Evolutionary conservation across 1,140 invertebrate species (phyloP).

Genomic region (Procambarus virginalis): DNA sequence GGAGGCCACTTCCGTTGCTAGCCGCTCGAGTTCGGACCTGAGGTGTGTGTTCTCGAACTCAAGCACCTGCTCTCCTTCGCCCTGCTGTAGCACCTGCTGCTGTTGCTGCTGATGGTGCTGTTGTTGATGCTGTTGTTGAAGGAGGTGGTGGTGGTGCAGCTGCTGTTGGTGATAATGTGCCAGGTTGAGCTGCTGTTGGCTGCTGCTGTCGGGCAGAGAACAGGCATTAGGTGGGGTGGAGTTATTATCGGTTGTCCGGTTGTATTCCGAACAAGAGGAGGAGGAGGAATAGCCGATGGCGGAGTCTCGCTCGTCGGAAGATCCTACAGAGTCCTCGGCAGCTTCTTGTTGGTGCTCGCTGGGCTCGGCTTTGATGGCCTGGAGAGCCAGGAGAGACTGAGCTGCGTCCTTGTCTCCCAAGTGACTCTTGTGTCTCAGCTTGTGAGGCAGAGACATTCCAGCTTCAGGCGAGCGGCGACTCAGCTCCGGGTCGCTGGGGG

Average conservation of each 20-base stretch:
- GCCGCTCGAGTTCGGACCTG: constrained; percentile 87
- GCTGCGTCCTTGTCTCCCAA: constrained; percentile 80
- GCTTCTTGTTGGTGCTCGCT: constrained; percentile 47
- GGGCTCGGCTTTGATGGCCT: constrained; percentile 69
- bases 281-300: constrained; percentile 82
- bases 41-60: constrained; percentile 75
- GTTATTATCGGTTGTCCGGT: constrained; percentile 77
- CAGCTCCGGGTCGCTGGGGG: constrained; percentile 70
- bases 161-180: constrained; percentile 12
- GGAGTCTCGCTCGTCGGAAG: constrained; percentile 86
- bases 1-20: constrained; percentile 93
- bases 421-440: constrained; percentile 93
- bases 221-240: constrained; percentile 75
- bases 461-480: constrained; percentile 55
- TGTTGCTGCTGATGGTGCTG: constrained; percentile 70
- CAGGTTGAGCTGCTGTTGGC: constrained; percentile 46
- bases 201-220: constrained; percentile 28
- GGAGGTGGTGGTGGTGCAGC: constrained; percentile 7
- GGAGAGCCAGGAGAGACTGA: constrained; percentile 59
- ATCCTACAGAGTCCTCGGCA: constrained; percentile 67
- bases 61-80: constrained; percentile 34
- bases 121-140: constrained; percentile 76
- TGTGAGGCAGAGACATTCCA: constrained; percentile 83
- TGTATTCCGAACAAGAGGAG: constrained; percentile 58
- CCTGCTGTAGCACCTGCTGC: constrained; percentile 49